Evolutionary conservation across 2,797 vertebrate species (phyloP), one percentile per base, ranked within the genome.

Genomic region (Diceros bicornis): DNA sequence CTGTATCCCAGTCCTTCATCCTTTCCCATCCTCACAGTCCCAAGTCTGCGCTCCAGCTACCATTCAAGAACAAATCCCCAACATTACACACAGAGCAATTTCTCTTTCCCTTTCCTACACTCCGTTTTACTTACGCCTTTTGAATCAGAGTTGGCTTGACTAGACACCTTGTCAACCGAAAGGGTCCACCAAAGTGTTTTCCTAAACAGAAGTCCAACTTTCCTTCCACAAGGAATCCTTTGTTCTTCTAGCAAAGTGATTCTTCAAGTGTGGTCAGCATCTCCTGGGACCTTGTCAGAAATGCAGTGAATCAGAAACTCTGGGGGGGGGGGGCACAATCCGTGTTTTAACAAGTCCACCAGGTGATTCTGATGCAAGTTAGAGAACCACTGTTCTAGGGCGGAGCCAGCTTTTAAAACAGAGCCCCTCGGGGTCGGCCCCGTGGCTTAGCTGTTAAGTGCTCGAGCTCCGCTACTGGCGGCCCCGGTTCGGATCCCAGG

Each of bases 1-100:
- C 1, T 0, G 0, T 4, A 3, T 16, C 34, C 25, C 23, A 0
- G 2, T 9, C 59, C 37, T 61, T 47, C n/a, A 6, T 0, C 17
- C 78, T 10, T 47, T 16, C 18, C 52, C 7, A 7, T 41, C 68
- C 1, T 11, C 23, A 3, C 1, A 0, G 8, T 1, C 52, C 47
- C 37, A 44, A 1, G 55, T 25, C 52, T 34, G 13, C 62, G 11
- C 32, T 32, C 50, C 5, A 2, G n/a, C 29, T n/a, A 21, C 64
- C 17, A 1, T 1, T 2, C 66, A 41, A 0, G 44, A 14, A 3
- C 6, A 14, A 4, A 10, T 1, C 41, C 44, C 27, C 29, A 23
- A n/a, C 50, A 5, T 21, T 1, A 34, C 21, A 41, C 10, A 3
- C 6, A 25, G 27, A 8, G 7, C 57, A 1, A 7, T 4, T 21